A percentile compares a stretch with the other conserved stretches of the same genome.
These are phyloP conservation scores for Myotis davidii DNA, from an alignment of 2,113 vertebrate genomes.

Conservation along the genomic window DNA sequence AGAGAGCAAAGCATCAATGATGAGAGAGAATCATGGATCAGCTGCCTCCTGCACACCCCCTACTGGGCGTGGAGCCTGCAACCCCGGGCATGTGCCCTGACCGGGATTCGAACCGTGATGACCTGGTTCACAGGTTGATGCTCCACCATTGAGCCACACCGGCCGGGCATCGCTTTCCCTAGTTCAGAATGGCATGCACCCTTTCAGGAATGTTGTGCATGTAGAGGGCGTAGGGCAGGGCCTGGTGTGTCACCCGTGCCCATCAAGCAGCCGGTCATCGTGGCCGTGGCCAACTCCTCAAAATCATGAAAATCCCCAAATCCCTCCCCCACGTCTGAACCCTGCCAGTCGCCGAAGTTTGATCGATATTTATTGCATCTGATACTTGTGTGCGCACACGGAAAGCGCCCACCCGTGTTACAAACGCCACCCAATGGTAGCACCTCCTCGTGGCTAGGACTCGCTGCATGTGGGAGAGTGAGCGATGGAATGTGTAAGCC, in stretches of 20 bases:
- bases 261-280: fast-evolving
- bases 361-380: not conserved
- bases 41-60: too few species aligned
- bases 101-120: too few species aligned
- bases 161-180: fast-evolving
- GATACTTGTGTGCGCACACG: not conserved
- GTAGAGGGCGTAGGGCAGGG: too few species aligned
- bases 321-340: not conserved
- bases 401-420: not conserved
- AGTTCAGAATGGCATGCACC: not conserved
- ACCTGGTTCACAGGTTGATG: too few species aligned
- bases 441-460: not conserved
- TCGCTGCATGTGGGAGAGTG: not conserved
- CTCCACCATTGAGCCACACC: too few species aligned
- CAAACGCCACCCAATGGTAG: not conserved
- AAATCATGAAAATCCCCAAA: not conserved
- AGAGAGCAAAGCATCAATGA: too few species aligned
- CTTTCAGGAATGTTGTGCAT: not conserved
- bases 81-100: too few species aligned
- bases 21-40: too few species aligned
- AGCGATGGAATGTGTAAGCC: not conserved
- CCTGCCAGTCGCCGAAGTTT: not conserved
- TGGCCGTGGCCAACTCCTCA: not conserved
- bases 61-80: too few species aligned
- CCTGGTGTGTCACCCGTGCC: not conserved